Percentiles rank a stretch among this genome's conserved stretches.
Evolutionary conservation across 92 coral and sea anemone species (phyloP).

Genomic region (Epizoanthus scotinus): DNA sequence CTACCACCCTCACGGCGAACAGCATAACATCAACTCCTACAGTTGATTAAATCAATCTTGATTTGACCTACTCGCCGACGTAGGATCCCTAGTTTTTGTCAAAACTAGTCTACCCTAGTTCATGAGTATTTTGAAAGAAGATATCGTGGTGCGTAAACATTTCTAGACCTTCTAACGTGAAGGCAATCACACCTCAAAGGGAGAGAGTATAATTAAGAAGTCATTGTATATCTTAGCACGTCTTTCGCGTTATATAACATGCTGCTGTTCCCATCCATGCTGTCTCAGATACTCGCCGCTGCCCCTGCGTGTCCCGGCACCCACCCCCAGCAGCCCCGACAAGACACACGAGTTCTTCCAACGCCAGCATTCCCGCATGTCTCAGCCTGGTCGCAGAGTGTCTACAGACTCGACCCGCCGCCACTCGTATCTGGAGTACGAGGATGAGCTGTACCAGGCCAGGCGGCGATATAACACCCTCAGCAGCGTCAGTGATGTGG

Average conservation of each 20-base stretch:
- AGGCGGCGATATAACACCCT: conserved; percentile 62
- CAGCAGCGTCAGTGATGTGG: conserved; percentile 60
- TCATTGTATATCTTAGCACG: no score
- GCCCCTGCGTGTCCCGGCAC: conserved; percentile 88
- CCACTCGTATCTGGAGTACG: conserved; percentile 49
- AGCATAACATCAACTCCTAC: no score
- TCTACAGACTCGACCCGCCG: conserved; percentile 40
- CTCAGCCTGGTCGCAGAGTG: conserved; percentile 46
- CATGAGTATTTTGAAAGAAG: no score
- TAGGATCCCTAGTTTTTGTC: no score
- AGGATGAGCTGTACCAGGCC: conserved; percentile 45
- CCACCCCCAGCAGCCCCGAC: conserved; percentile 92
- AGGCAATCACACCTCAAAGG: not conserved
- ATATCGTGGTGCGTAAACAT: no score
- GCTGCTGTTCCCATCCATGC: not conserved
- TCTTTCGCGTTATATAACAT: not conserved
- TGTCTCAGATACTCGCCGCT: conserved; percentile 73
- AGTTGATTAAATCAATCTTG: no score
- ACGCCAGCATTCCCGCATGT: conserved; percentile 65
- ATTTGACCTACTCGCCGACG: no score
- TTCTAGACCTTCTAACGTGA: not conserved
- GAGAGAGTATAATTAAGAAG: not conserved
- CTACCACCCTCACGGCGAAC: no score
- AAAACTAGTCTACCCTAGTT: no score
- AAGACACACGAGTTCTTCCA: conserved; percentile 58